Base-by-base conservation (phyloP, 2,797 vertebrate species). In the Heliangelus exortis region DNA sequence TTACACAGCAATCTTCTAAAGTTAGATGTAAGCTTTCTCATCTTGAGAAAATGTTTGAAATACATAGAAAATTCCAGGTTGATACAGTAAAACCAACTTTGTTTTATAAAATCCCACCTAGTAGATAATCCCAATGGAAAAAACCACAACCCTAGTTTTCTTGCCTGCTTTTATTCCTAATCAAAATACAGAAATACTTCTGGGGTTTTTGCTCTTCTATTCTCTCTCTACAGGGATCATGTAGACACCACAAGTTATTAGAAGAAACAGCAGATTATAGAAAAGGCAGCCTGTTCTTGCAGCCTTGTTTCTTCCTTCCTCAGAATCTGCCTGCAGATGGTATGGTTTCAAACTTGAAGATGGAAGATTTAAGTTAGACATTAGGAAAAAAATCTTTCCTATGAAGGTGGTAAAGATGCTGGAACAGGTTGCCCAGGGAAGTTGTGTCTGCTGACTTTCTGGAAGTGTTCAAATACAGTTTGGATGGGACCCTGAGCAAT, bases 171-270 rank as follows among this genome's bases (percentile, higher is more conserved):
- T 80, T 77, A 80, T 55, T 83, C 16, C 19, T 55, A 66, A n/a
- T 33, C 31, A 75, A 79, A 67, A 75, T n/a, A 41, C 6, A n/a
- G 72, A 79, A 67, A 75, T n/a, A 41, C 7, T 29, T 1, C 0
- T 58, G 11, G 0, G 0, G 20, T 68, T 41, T 41, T 23, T 2
- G 1, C 22, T 23, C 16, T 39, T 53, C 15, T 79, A 3, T 41
- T 84, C 5, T 53, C 7, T 58, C 7, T 54, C 16, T 73, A 22
- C 53, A 65, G 31, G 33, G 66, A 45, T 7, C 6, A 15, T 2
- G 1, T 25, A 63, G 36, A 25, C 84, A 17, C 15, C 23, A 26
- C 3, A 55, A 7, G 34, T 34, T 45, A 18, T 48, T 62, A 48
- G 29, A 50, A 76, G 23, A 15, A 69, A 31, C 4, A 73, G 6